Percentiles rank a stretch among this genome's conserved stretches.
These are phyloP conservation scores for Eupithecia subumbrata DNA, from an alignment of 2,888 invertebrate genomes.

Conservation along the genomic window DNA sequence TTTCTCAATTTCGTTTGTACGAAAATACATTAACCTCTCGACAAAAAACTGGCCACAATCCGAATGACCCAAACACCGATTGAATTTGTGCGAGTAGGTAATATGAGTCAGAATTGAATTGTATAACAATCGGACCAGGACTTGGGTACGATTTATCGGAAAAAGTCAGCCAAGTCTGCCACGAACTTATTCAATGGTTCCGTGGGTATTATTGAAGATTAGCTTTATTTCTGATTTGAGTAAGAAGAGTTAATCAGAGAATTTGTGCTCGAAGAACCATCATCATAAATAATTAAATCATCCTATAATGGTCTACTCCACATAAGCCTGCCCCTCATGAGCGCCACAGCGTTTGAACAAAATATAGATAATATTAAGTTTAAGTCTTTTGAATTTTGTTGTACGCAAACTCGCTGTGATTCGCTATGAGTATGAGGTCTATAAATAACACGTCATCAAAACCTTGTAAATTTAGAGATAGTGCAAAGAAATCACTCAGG, in stretches of 20 bases:
- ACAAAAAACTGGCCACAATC: conserved; percentile 37
- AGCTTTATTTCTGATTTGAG: not conserved
- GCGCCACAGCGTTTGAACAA: not conserved
- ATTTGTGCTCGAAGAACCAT: no score
- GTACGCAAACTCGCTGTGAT: no score
- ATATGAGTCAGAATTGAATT: conserved; percentile 54
- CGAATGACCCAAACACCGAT: conserved; percentile 39
- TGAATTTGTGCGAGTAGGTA: conserved; percentile 29
- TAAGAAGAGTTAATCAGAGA: not conserved
- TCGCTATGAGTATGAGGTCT: no score
- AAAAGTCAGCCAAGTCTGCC: conserved; percentile 16
- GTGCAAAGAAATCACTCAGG: not conserved
- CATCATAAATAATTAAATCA: no score
- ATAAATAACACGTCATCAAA: no score
- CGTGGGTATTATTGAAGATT: not conserved
- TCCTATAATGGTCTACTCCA: no score
- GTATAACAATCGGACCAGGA: conserved; percentile 60
- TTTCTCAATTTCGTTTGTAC: conserved; percentile 9
- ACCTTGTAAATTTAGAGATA: not conserved
- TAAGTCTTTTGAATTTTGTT: not conserved
- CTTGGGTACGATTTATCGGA: conserved; percentile 60
- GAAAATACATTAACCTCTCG: conserved; percentile 13
- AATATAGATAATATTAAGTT: not conserved
- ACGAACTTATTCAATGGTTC: conserved; percentile 5
- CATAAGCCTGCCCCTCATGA: no score